Base-by-base conservation (phyloP, 2,113 vertebrate genomes). In the Xyrauchen texanus region DNA sequence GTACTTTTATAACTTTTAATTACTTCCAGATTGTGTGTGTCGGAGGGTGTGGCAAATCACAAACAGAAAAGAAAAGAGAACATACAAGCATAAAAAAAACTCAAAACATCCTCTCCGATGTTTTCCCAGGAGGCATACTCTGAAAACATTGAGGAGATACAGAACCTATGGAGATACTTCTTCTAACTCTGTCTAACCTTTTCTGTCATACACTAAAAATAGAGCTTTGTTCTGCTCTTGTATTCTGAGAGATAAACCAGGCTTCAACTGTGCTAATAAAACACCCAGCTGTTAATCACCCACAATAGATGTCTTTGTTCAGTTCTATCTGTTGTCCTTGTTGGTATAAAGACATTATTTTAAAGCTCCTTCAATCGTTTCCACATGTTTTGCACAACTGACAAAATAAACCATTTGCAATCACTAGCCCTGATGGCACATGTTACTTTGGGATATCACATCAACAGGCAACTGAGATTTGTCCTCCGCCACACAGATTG, bases 241-340 rank as follows among this genome's bases (percentile, higher is more conserved):
- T 34, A 44, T 49, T 53, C 12, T 10, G 21, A 65, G 46, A 65
- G 49, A 76, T 65, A 65, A 65, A 76, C 11, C 74, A 76, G 74
- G 21, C 74, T 45, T 76, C 47, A 75, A 7, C 3, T 4, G 6
- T 0, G 8, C 60, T 65, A 44, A 76, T 76, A 76, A 65, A 76
- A 65, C 58, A 15, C 12, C 34, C 74, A 76, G 74, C 74, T 76
- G 74, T 45, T 64, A 49, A 65, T 76, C 74, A 53, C 8, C 47
- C 49, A 65, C 74, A 76, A 76, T 15, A 76, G 74, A 76, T 44
- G 49, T 76, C 74, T 76, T 76, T 76, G 74, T 76, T 76, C 74
- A 76, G 13, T 47, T 66, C 74, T 64, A 65, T 65, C 61, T 76
- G 47, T 61, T 60, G 49, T 6, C 42, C 70, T 61, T 6, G 13